Evolutionary conservation across 1,140 invertebrate species (phyloP), one percentile per base, ranked within the genome.

Genomic region (Drosophila aff.): DNA sequence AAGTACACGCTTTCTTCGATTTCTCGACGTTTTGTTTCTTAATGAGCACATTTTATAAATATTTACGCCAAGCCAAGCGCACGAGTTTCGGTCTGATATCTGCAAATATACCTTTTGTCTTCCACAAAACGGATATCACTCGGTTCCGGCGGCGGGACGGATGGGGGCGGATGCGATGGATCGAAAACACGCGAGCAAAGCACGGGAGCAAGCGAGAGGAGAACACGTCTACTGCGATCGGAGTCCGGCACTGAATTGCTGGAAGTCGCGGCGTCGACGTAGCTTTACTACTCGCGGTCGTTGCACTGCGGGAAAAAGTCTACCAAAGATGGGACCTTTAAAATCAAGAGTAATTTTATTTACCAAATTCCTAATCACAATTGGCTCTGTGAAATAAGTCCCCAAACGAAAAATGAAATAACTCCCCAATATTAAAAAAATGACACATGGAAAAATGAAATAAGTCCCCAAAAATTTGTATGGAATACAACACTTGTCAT

Each of bases 1-100:
- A 90, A 89, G 85, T 90, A 90, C 85, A 85, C 85, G 78, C 84
- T 87, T 87, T 90, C 83, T 85, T 78, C 31, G 44, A 49, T 80
- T 77, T 76, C 73, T 49, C 58, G 52, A 41, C 50, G 50, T 53
- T 52, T 58, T 44, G 61, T 41, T 61, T 77, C 40, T 62, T 49
- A 61, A 62, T 49, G 49, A 41, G 62, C 73, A 76, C 57, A 72
- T 57, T 58, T 49, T 53, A 47, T 61, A 73, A 57, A 57, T 41
- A 57, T 77, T 77, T 77, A 76, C 74, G 62, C 64, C 44, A 50
- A 66, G 40, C 49, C 40, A 78, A 63, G 52, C 64, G 78, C 74
- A 77, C 64, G 50, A 36, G 44, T 49, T 52, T 33, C 43, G 67
- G 62, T 41, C 63, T 65, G 40, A 43, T 65, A 33, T 62, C 18